Evolutionary conservation across 2,888 invertebrate species (phyloP).

Genomic region (Pristionchus mayeri): DNA sequence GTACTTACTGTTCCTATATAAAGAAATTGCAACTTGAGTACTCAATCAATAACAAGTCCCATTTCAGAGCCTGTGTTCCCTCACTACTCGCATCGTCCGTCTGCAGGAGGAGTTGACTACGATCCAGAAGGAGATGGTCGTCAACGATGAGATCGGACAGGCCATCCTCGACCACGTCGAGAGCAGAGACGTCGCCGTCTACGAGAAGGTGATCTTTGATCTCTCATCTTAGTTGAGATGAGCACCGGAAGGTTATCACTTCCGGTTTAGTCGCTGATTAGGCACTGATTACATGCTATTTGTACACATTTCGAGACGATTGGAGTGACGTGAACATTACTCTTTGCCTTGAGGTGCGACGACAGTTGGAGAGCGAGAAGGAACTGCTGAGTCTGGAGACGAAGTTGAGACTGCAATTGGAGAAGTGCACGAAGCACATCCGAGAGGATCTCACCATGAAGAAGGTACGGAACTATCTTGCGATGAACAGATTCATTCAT

Average conservation of each 20-base stretch:
- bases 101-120: slow-evolving; percentile 39
- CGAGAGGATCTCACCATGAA: slow-evolving; percentile 58
- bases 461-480: slow-evolving; percentile 23
- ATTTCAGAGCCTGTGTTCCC: slow-evolving; percentile 15
- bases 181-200: background rate
- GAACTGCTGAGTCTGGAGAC: slow-evolving; percentile 63
- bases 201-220: slow-evolving; percentile 42
- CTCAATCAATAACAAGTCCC: background rate
- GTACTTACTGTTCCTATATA: background rate
- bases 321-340: background rate
- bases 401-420: slow-evolving; percentile 59
- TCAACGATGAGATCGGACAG: slow-evolving; percentile 43
- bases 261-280: background rate
- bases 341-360: slow-evolving; percentile 51
- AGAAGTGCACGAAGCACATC: slow-evolving; percentile 58
- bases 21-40: background rate
- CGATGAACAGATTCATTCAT: background rate
- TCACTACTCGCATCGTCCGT: slow-evolving; percentile 22
- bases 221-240: too few species aligned
- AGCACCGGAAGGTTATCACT: slow-evolving; percentile 25
- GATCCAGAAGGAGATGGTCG: slow-evolving; percentile 38
- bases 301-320: background rate
- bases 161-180: slow-evolving; percentile 5
- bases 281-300: background rate
- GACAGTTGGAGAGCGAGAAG: slow-evolving; percentile 58